phyloP scores from a whole-genome alignment of 1,140 invertebrate genomes.

The Micrasema longulum region DNA sequence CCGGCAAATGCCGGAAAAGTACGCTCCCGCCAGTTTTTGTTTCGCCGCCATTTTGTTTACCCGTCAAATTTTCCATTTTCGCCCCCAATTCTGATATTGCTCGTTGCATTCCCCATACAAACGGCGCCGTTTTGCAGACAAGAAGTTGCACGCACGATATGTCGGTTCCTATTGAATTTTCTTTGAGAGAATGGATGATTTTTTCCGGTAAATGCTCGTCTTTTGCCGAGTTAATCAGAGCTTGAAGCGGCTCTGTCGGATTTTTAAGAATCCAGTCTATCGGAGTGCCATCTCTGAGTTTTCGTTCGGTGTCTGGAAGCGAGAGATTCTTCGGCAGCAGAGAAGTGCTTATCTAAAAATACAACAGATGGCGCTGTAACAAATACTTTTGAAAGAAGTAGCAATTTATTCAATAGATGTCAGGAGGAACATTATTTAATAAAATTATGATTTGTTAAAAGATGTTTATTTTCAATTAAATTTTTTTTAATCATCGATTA shows the following conservation, averaged over 20 bases:
- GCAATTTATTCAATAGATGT: constrained; percentile 1
- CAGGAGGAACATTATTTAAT: not conserved
- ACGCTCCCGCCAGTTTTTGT: constrained; percentile 56
- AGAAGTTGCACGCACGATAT: constrained; percentile 79
- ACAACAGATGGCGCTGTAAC: constrained; percentile 23
- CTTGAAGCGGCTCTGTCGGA: constrained; percentile 65
- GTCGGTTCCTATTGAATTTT: constrained; percentile 68
- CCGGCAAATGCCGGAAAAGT: constrained; percentile 74
- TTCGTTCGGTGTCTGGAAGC: constrained; percentile 55
- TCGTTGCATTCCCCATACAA: constrained; percentile 80
- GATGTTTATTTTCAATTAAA: no score
- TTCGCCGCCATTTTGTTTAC: constrained; percentile 33
- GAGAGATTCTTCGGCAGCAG: constrained; percentile 55
- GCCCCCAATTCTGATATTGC: constrained; percentile 67
- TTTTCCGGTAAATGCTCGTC: constrained; percentile 72
- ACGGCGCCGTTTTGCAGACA: constrained; percentile 81
- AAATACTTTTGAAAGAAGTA: not conserved
- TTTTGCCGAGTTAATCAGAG: constrained; percentile 69
- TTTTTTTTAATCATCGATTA: no score
- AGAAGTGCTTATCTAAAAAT: constrained; percentile 67
- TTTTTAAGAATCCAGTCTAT: constrained; percentile 67
- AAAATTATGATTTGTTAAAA: no score
- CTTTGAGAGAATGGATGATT: constrained; percentile 72
- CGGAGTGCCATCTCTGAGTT: constrained; percentile 59
- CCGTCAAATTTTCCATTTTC: constrained; percentile 55